Evolutionary conservation across 2,797 vertebrate species (phyloP), one percentile per base, ranked within the genome.

Genomic region (Meda fulgida): DNA sequence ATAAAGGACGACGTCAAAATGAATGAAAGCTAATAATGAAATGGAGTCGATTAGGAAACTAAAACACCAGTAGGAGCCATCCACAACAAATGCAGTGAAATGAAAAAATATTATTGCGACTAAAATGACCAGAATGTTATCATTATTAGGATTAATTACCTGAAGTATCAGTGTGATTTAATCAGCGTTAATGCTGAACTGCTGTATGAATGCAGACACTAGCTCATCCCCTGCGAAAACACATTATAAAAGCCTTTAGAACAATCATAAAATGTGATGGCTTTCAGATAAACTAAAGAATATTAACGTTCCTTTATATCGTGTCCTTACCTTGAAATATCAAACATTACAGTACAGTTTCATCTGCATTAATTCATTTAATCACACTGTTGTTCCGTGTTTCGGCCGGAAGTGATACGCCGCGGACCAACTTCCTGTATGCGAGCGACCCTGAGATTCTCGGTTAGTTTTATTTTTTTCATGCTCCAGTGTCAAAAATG

Each of bases 381-480:
- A n/a, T 31, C 77, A 34, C n/a, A 46, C 1, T 9, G 0, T 11
- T 78, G 36, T 78, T 84, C 75, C 75, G 75, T 78, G 65, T 78
- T 84, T 7, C 75, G 3, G 8, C 1, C 7, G 75, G 65, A 71
- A 70, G 26, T 13, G 5, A 43, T 34, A 18, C 51, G 1, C 19
- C n/a, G 65, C 26, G 73, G 29, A 84, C 75, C 76, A 34, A 70
- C 83, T 71, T 84, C 83, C 83, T 36, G 26, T 14, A 13, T n/a
- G 38, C 23, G 26, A 13, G n/a, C 23, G 36, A 16, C 1, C 9
- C 1, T 8, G 11, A n/a, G 23, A n/a, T 60, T 60, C 4, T 1
- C 23, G 23, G 21, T 55, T 23, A 48, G 3, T 34, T 38, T 38
- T 36, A 0, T 69, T 21, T 23, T 58, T n/a, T 58, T 11, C 21